Base-by-base conservation (phyloP, 2,888 invertebrate genomes). In the Rhorus exstirpatorius region DNA sequence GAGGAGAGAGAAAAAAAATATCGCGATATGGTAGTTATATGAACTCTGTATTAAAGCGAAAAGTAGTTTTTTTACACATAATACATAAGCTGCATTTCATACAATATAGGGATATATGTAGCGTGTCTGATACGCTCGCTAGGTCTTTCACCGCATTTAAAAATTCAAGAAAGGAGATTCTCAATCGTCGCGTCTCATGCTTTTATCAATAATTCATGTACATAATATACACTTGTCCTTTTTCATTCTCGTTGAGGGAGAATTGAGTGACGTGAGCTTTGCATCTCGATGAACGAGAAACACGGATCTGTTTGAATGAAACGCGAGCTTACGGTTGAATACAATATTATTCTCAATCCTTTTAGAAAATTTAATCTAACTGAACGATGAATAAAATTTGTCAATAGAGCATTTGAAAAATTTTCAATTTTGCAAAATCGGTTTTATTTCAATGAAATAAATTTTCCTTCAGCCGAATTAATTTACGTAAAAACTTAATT, bases 31-130 rank as follows among this genome's bases (percentile, higher is more conserved):
- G 65, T 78, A 63, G 58, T 63, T 83, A 65, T 70, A 65, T 38
- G 70, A 81, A 76, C 76, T 67, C 26, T 31, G 60, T 51, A 65
- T 76, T 76, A 81, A 71, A 71, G 81, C 41, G 71, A 71, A 70
- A 81, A 77, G 81, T 72, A 72, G 77, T n/a, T 72, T 81, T 65
- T 65, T 72, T 65, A 63, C 61, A 26, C 24, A 44, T 41, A 24
- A 44, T 41, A 24, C 44, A 63, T 46, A 35, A 38, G 10, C 61
- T 46, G 8, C 53, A 3, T 38, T 53, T 51, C 41, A 3, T 58
- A 17, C 46, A n/a, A 21, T 41, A 21, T 44, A 49, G 35, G 21
- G 12, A 31, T 19, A 17, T 26, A 1, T 35, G 12, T 44, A 7
- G n/a, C n/a, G n/a, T n/a, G n/a, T n/a, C n/a, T 65, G n/a, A 38